Evolutionary conservation across 1,140 invertebrate genomes (phyloP).

Genomic region (Caenorhabditis remanei): DNA sequence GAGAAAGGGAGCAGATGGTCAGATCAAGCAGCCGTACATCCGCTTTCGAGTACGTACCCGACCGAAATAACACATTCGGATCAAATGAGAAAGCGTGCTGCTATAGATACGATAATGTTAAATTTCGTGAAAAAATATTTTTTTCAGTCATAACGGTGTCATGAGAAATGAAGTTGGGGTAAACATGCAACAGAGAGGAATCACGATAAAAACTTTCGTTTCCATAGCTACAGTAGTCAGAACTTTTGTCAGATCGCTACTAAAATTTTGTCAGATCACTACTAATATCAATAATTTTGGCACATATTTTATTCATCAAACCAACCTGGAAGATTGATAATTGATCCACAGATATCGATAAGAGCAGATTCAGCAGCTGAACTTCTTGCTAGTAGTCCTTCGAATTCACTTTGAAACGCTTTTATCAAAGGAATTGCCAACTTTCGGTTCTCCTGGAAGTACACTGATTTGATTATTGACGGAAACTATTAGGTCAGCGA

Average conservation of each 20-base stretch:
- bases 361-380: slow-evolving; percentile 55
- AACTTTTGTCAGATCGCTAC: neutral
- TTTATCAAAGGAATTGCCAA: slow-evolving; percentile 62
- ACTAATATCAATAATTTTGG: neutral
- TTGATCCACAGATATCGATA: slow-evolving; percentile 56
- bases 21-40: slow-evolving; percentile 23
- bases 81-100: neutral
- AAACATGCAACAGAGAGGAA: too few species aligned
- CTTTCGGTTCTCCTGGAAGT: slow-evolving; percentile 62
- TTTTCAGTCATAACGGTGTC: too few species aligned
- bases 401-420: slow-evolving; percentile 63
- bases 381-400: slow-evolving; percentile 36
- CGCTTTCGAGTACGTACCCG: neutral
- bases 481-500: too few species aligned
- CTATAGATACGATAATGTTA: too few species aligned
- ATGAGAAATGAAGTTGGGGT: too few species aligned
- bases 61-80: neutral
- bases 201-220: too few species aligned
- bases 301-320: neutral
- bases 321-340: slow-evolving; percentile 56
- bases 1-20: slow-evolving; percentile 29
- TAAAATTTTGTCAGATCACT: neutral
- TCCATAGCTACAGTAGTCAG: too few species aligned
- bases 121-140: too few species aligned
- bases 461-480: neutral